Evolutionary conservation across 2,888 invertebrate species (phyloP).

Genomic region (Caenorhabditis sp.): DNA sequence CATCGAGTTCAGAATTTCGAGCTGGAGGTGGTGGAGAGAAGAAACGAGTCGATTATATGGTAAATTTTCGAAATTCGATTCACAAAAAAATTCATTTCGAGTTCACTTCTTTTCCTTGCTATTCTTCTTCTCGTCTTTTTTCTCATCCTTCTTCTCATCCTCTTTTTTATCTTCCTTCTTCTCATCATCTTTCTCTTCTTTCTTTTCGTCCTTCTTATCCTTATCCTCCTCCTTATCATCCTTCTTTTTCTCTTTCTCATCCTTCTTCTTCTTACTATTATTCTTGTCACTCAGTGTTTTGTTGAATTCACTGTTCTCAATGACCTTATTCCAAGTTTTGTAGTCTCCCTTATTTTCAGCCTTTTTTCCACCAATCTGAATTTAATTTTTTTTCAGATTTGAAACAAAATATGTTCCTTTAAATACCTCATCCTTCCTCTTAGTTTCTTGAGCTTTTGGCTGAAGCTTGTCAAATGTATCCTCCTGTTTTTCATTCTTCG

Average conservation of each 20-base stretch:
- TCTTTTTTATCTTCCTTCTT: not conserved
- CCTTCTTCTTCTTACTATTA: slow-evolving; percentile 2
- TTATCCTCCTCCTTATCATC: slow-evolving; percentile 19
- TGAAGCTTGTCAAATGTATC: slow-evolving; percentile 34
- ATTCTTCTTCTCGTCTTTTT: not conserved
- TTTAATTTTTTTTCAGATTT: not conserved
- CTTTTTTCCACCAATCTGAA: slow-evolving; percentile 23
- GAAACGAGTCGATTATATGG: slow-evolving; percentile 40
- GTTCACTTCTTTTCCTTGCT: too few species aligned
- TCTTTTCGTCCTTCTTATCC: not conserved
- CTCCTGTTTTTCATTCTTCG: slow-evolving; percentile 16
- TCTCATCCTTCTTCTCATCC: not conserved
- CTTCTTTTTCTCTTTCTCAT: not conserved
- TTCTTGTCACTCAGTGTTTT: slow-evolving; percentile 35
- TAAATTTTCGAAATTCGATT: too few species aligned
- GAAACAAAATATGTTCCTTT: not conserved
- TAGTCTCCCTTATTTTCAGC: slow-evolving; percentile 35
- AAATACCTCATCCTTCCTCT: slow-evolving; percentile 26
- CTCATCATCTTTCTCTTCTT: not conserved
- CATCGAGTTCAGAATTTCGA: not conserved
- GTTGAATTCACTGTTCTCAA: slow-evolving; percentile 39
- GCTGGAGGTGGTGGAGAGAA: slow-evolving; percentile 11
- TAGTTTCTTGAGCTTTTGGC: slow-evolving; percentile 26
- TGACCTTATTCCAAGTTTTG: slow-evolving; percentile 40
- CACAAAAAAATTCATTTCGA: too few species aligned